Conservation (phyloP, 1,140 invertebrate genomes). For the Tetramorium alpestre region DNA sequence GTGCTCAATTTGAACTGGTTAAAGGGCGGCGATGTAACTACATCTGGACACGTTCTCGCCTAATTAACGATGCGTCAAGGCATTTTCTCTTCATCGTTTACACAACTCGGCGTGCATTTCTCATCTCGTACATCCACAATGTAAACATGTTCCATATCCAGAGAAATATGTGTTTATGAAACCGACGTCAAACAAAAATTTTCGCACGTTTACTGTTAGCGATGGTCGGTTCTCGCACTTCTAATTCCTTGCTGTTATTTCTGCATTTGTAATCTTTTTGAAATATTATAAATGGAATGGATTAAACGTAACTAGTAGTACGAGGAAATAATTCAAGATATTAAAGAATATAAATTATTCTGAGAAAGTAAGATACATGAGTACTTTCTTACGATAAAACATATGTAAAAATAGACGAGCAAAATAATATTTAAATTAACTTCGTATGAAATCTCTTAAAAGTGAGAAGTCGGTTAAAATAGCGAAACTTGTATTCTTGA, state of each 20-base stretch:
- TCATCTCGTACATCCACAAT: not conserved
- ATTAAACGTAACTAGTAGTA: not conserved
- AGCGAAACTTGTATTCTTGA: constrained; percentile 2
- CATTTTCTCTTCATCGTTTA: constrained; percentile 6
- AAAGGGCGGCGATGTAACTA: constrained; percentile 2
- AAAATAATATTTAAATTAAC: not conserved
- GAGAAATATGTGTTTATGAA: not conserved
- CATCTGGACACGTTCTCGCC: not conserved
- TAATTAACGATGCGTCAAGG: constrained; percentile 46
- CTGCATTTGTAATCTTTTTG: not conserved
- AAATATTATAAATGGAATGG: not conserved
- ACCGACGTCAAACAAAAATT: not conserved
- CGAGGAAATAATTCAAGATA: not conserved
- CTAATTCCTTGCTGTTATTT: not conserved
- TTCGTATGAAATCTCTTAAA: not conserved
- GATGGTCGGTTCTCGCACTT: not conserved
- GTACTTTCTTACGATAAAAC: not conserved
- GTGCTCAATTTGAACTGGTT: constrained; percentile 4
- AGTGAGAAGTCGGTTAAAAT: not conserved
- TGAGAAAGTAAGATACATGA: not conserved
- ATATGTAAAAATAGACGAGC: not conserved
- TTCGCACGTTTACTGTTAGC: not conserved
- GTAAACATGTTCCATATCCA: not conserved
- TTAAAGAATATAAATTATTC: not conserved
- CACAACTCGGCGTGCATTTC: not conserved